A percentile compares a stretch with the other conserved stretches of the same genome.
These are phyloP conservation scores for Ridgeia piscesae DNA, from an alignment of 1,140 invertebrate species.

Conservation along the genomic window DNA sequence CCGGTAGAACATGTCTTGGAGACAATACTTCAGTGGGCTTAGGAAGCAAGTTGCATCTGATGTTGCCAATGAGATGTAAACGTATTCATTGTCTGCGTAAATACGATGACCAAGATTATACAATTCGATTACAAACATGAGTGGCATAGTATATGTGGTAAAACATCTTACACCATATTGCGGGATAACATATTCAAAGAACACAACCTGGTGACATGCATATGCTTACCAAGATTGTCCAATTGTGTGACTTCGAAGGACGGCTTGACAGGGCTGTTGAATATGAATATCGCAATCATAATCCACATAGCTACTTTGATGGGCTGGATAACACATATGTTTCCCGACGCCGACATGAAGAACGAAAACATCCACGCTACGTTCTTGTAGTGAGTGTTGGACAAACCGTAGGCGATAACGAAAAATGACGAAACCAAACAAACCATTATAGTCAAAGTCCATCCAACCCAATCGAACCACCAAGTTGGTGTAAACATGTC, in stretches of 20 bases:
- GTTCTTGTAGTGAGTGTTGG: not conserved
- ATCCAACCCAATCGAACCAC: not conserved
- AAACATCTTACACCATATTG: too few species aligned
- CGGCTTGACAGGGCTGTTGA: not conserved
- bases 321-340: not conserved
- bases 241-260: not conserved
- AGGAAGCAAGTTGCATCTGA: too few species aligned
- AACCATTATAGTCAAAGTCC: not conserved
- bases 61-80: too few species aligned
- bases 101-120: too few species aligned
- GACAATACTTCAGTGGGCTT: too few species aligned
- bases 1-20: too few species aligned
- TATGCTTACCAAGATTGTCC: not conserved
- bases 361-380: not conserved
- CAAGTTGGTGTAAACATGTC: not conserved
- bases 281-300: not conserved
- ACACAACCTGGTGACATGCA: too few species aligned
- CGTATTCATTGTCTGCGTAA: too few species aligned
- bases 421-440: not conserved
- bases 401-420: not conserved
- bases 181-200: too few species aligned
- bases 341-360: not conserved
- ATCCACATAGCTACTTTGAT: not conserved
- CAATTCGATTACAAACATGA: too few species aligned
- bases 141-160: too few species aligned